Conservation (phyloP, 1,140 invertebrate genomes). For the Bathynomus jamesi region DNA sequence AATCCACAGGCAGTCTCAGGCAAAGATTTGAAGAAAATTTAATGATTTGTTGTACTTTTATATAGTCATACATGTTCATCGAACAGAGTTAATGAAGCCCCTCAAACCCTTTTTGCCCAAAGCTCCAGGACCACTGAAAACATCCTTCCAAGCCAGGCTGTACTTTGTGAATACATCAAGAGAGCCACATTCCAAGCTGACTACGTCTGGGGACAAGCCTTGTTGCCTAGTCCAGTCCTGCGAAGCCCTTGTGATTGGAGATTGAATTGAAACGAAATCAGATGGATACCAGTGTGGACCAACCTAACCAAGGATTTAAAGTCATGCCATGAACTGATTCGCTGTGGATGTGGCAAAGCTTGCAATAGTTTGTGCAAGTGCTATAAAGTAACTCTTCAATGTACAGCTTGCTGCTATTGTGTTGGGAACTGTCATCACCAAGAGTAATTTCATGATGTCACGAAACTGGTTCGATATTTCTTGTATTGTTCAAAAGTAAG, state of each 20-base stretch:
- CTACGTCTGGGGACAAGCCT: conserved; percentile 17
- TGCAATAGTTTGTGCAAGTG: too few relatives aligned
- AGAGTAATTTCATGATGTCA: too few relatives aligned
- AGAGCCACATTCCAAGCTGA: conserved; percentile 17
- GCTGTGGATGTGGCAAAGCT: conserved; percentile 18
- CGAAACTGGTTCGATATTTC: too few relatives aligned
- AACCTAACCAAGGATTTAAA: conserved; percentile 11
- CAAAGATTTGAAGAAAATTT: too few relatives aligned
- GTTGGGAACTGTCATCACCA: too few relatives aligned
- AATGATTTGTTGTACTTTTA: conserved; percentile 10
- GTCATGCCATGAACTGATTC: conserved; percentile 17
- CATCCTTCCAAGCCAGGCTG: conserved; percentile 14
- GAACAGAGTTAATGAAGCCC: not conserved
- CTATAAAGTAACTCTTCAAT: too few relatives aligned
- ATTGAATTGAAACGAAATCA: not conserved
- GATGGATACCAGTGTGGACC: not conserved
- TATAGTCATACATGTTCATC: not conserved
- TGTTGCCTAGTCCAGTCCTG: conserved; percentile 14
- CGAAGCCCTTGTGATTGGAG: conserved; percentile 17
- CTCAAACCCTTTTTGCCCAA: not conserved
- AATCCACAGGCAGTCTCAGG: too few relatives aligned
- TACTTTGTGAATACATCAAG: conserved; percentile 20
- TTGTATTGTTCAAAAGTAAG: too few relatives aligned
- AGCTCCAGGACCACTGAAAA: not conserved
- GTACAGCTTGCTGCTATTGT: too few relatives aligned